Conservation (phyloP, 92 coral and sea anemone species). For the Epizoanthus stellaris region DNA sequence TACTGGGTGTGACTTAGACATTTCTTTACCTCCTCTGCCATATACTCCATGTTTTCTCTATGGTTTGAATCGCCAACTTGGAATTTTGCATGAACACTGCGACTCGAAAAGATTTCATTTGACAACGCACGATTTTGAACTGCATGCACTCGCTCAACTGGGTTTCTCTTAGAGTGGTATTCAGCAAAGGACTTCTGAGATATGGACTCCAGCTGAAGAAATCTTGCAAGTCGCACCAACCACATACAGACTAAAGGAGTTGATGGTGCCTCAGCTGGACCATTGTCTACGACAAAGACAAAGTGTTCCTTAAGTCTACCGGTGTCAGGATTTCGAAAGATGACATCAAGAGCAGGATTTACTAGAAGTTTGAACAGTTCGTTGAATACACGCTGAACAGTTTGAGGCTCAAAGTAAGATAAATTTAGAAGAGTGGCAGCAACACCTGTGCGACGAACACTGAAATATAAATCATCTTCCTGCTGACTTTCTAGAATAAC, state of each 20-base stretch:
- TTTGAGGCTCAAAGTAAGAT: neutral
- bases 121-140: constrained; percentile 54
- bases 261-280: constrained; percentile 59
- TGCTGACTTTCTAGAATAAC: neutral
- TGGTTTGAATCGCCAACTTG: constrained; percentile 42
- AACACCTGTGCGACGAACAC: neutral
- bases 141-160: constrained; percentile 67
- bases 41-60: constrained; percentile 53
- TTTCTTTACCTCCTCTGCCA: constrained; percentile 46
- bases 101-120: constrained; percentile 44
- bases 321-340: constrained; percentile 16
- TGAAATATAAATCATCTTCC: neutral
- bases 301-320: neutral
- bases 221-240: no score
- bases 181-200: constrained; percentile 63
- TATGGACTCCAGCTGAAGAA: no score
- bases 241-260: neutral
- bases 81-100: constrained; percentile 11
- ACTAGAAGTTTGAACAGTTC: constrained; percentile 25
- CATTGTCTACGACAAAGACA: constrained; percentile 53
- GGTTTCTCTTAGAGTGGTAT: constrained; percentile 51
- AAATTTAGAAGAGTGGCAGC: neutral
- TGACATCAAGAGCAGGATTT: neutral
- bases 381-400: constrained; percentile 15
- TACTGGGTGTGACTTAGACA: constrained; percentile 43